Base-by-base conservation (phyloP, 1,140 invertebrate genomes). In the Melitaea cinxia region DNA sequence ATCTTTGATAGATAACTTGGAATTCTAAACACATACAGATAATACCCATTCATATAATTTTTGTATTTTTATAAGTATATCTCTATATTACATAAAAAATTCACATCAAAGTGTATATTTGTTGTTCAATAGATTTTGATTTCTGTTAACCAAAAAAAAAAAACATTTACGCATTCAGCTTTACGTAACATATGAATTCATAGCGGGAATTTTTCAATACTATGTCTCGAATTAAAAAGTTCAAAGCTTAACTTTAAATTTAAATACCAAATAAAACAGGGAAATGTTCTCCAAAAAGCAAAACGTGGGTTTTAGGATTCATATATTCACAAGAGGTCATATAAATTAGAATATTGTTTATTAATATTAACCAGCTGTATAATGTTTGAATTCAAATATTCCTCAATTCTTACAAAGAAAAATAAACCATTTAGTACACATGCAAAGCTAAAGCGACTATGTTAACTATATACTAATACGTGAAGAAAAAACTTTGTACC, bases 221-320 rank as follows among this genome's bases (percentile, higher is more conserved):
- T 2, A 19, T 17, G 26, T 53, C 26, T 53, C 19, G 19, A 53
- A 58, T 58, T 42, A 30, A 45, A 49, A 58, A 57, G 54, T 21
- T 56, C 54, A 56, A 47, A 19, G 42, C 23, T 33, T 58, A 4
- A 14, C 15, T 58, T n/a, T 58, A 12, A 4, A 17, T 58, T 58
- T 47, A 21, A 55, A 37, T 30, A 58, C 24, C 17, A 47, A 53
- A 53, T 15, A 24, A 9, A 1, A 1, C 2, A 19, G 15, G 4
- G 19, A 7, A 42, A 42, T 42, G 19, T 42, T 15, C 12, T 7
- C 5, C 15, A 3, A 42, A 5, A 42, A 17, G 0, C 10, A 21
- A 54, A 23, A 54, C 39, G 39, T 54, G 30, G 28, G 37, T 19
- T 10, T 53, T 53, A 35, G 6, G 4, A 53, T 53, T 33, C 50